A percentile compares a stretch with the other conserved stretches of the same genome.
Conservation (phyloP, 92 coral and sea anemone genomes). For the Hydrozoanthus gracilis region DNA sequence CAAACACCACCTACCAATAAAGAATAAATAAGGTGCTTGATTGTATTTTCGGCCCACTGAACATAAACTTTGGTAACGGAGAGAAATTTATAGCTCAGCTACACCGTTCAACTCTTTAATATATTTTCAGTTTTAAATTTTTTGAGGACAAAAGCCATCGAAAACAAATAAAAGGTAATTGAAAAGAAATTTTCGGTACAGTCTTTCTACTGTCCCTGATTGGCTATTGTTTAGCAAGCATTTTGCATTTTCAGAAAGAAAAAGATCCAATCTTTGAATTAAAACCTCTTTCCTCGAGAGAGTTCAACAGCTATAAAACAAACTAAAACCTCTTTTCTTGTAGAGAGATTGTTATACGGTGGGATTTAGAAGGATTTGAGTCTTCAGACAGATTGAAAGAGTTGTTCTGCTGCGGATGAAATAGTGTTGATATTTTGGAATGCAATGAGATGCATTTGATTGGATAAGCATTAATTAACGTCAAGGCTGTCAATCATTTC, state of each 20-base stretch:
- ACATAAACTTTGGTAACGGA: background rate
- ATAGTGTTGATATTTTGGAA: constrained; percentile 89
- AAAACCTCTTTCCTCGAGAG: background rate
- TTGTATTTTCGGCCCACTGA: constrained; percentile 25
- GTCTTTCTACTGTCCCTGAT: constrained; percentile 25
- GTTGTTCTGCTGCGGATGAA: constrained; percentile 60
- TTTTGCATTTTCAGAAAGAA: constrained; percentile 24
- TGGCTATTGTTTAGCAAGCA: constrained; percentile 35
- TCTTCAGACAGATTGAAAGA: constrained; percentile 62
- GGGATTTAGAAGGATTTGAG: constrained; percentile 63
- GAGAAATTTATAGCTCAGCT: background rate
- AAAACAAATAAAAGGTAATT: constrained; percentile 18
- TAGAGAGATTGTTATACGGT: constrained; percentile 34
- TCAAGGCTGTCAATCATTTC: constrained; percentile 78
- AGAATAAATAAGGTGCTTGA: constrained; percentile 5
- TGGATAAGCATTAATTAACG: constrained; percentile 89
- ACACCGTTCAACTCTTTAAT: too few relatives aligned
- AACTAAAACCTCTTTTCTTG: constrained; percentile 42
- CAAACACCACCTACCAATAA: constrained; percentile 35
- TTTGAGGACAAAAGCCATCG: constrained; percentile 15
- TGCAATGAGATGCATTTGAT: constrained; percentile 77
- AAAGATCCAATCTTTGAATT: background rate
- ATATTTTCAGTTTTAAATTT: constrained; percentile 18
- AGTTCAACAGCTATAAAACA: constrained; percentile 28
- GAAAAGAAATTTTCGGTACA: background rate